Base-by-base conservation (phyloP, 2,113 vertebrate species). In the Daubentonia madagascariensis region DNA sequence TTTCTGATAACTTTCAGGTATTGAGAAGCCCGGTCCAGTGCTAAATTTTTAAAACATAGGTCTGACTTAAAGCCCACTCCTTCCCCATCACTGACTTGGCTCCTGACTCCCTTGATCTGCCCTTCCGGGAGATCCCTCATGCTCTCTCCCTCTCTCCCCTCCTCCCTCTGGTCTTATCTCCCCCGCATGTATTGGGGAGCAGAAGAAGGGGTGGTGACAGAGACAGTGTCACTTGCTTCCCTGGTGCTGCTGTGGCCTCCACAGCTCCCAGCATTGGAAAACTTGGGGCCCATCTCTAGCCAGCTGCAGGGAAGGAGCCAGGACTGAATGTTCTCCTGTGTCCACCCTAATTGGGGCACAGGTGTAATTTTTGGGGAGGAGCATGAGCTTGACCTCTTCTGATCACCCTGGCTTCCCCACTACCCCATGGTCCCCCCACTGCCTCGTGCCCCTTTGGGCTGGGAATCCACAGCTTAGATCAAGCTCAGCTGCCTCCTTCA, bases 271-370 rank as follows among this genome's bases (percentile, higher is more conserved):
- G 52, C 10, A 35, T 37, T 18, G 16, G 35, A 92, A 68, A 68
- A 76, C 57, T n/a, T 20, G 1, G 25, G 14, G 12, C 9, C 63
- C 25, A 37, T 37, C 20, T 12, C 48, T 65, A 30, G 32, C 8
- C 54, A 84, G 32, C 57, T n/a, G 30, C 48, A 70, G 57, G 22
- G 18, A 12, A 32, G 63, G 8, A 28, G 14, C 16, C n/a, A 11
- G 45, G n/a, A 28, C 45, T 61, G 35, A 20, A 8, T 0, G 0
- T 35, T 9, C 59, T 11, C 3, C 3, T 43, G 30, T 50, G 84
- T 59, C 52, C 11, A 30, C 25, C 45, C 8, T 63, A 11, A 32
- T 45, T 2, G 4, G 13, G 37, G 65, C 37, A 17, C 4, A 8
- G 37, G 11, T 54, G 17, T 83, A 78, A 32, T 40, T 70, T 0